A percentile compares a stretch with the other conserved stretches of the same genome.
These are phyloP conservation scores for Schrankia costaestrigalis DNA, from an alignment of 2,888 invertebrate genomes.

Conservation along the genomic window DNA sequence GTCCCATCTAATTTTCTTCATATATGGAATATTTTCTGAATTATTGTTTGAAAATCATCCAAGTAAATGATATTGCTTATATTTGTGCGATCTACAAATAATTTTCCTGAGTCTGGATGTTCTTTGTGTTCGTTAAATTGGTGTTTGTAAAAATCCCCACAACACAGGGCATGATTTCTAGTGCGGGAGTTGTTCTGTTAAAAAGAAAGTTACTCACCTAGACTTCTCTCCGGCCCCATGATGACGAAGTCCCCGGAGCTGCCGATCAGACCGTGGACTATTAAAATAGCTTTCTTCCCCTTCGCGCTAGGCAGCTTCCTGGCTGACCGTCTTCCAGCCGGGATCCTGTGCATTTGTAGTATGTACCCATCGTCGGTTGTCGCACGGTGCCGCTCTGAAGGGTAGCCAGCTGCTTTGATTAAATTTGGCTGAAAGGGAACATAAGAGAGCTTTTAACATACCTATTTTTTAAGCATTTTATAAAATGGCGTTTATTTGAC, in stretches of 20 bases:
- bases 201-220: constrained; percentile 81
- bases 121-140: background rate
- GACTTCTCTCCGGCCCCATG: constrained; percentile 83
- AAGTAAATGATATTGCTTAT: background rate
- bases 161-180: too few relatives aligned
- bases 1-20: too few relatives aligned
- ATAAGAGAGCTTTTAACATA: background rate
- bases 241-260: constrained; percentile 86
- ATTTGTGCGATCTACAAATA: background rate
- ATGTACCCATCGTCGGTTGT: constrained; percentile 82
- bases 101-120: too few relatives aligned
- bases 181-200: too few relatives aligned
- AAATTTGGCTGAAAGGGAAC: constrained; percentile 64
- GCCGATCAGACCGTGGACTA: constrained; percentile 83
- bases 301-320: constrained; percentile 44
- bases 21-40: too few relatives aligned
- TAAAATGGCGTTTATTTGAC: too few relatives aligned
- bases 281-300: constrained; percentile 65
- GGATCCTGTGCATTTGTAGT: constrained; percentile 82
- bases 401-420: constrained; percentile 70
- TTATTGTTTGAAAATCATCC: too few relatives aligned
- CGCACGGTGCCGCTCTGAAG: constrained; percentile 69
- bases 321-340: constrained; percentile 60
- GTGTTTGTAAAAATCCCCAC: background rate
- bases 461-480: background rate